Conservation (phyloP, 2,797 vertebrate species). For the Pangasius larnaudii region DNA sequence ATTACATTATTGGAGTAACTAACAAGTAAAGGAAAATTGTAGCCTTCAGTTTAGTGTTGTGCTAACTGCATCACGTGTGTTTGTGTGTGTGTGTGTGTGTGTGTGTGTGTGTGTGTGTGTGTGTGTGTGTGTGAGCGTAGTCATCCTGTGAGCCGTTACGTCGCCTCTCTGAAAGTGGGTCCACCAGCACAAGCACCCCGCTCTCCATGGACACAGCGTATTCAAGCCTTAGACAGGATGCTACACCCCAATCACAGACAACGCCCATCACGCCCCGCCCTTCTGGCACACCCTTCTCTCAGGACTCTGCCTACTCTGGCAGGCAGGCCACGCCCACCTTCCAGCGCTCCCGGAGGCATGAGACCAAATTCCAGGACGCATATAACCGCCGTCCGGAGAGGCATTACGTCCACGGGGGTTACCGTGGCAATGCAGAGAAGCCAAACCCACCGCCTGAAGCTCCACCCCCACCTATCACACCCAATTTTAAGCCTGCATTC, state of each 20-base stretch:
- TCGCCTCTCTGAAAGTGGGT: conserved; percentile 84
- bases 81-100: conserved; percentile 28
- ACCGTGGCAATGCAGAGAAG: conserved; percentile 71
- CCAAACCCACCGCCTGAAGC: conserved; percentile 88
- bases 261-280: conserved; percentile 91
- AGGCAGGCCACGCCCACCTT: conserved; percentile 92
- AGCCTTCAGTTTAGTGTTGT: neutral
- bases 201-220: conserved; percentile 95
- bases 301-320: conserved; percentile 95
- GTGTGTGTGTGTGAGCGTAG: conserved; percentile 68
- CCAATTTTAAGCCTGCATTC: conserved; percentile 88
- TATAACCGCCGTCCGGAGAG: conserved; percentile 93
- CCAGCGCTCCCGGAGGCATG: conserved; percentile 87
- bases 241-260: conserved; percentile 77
- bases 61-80: neutral
- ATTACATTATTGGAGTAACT: neutral
- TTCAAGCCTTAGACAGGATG: conserved; percentile 91
- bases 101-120: conserved; percentile 27
- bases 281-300: conserved; percentile 90
- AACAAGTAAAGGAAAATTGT: neutral
- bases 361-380: conserved; percentile 93
- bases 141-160: conserved; percentile 85
- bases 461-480: conserved; percentile 80
- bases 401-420: conserved; percentile 88
- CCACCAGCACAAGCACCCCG: conserved; percentile 87